These are phyloP conservation scores for Sandelia bainsii DNA, from an alignment of 2,797 vertebrate species.

Conservation along the genomic window DNA sequence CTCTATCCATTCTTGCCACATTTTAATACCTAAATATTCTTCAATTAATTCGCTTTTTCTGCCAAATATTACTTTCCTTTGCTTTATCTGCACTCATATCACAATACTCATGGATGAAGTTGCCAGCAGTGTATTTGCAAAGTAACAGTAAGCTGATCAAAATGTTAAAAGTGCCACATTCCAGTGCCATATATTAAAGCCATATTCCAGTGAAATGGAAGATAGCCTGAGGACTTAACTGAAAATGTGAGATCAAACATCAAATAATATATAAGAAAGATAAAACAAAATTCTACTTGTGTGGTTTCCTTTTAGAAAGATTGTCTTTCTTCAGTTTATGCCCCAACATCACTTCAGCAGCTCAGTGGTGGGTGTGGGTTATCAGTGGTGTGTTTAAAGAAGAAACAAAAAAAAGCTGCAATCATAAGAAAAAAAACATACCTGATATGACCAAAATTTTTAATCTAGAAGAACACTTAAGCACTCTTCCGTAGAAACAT, in stretches of 20 bases:
- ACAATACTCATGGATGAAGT: neutral
- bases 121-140: conserved; percentile 18
- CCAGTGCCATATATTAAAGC: conserved; percentile 16
- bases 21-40: conserved; percentile 1
- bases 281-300: neutral
- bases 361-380: no score
- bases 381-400: neutral
- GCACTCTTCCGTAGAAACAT: neutral
- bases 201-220: conserved; percentile 22
- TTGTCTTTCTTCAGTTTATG: conserved; percentile 7
- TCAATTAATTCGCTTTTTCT: conserved; percentile 21
- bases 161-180: conserved; percentile 29
- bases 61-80: neutral
- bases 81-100: no score
- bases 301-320: conserved; percentile 2
- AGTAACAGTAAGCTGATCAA: conserved; percentile 21
- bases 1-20: neutral
- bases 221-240: neutral
- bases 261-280: neutral
- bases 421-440: neutral
- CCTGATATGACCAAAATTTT: neutral
- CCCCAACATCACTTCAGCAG: neutral
- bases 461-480: conserved; percentile 6
- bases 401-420: neutral
- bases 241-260: neutral